Base-by-base conservation (phyloP, 1,140 invertebrate species). In the Pseudoatta argentina region DNA sequence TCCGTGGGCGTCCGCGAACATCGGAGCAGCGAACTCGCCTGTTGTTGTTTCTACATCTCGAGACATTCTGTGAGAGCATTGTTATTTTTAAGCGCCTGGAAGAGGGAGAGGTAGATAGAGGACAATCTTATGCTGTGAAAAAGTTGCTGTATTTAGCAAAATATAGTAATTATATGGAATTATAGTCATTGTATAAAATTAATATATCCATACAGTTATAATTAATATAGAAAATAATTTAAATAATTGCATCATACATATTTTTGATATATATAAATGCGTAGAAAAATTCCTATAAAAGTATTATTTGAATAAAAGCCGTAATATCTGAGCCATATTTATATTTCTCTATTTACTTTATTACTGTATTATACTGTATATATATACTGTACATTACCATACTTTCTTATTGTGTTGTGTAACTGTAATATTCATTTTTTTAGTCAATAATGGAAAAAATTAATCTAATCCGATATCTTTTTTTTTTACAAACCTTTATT, bases 11-110 rank as follows among this genome's bases (percentile, higher is more conserved):
- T 64, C 34, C 57, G 66, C 55, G 21, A 59, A 82, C 55, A 21
- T 48, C 57, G 55, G 21, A 73, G 55, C 79, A 61, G 39, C 24
- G 39, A 82, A 59, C 55, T n/a, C 7, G 55, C 12, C 24, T 3
- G 64, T 10, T 73, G 69, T 83, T 83, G 48, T 75, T 75, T 63
- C 55, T 39, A 30, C 18, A 24, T 61, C 44, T 73, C 55, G 53
- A 69, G 73, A 73, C 48, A n/a, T 24, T 66, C 30, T 59, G 12
- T 21, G 34, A 44, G n/a, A 27, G 18, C n/a, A 59, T 83, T 82
- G 51, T 81, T 82, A 59, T 30, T 73, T 83, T 75, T 73, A 48
- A 73, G 24, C 24, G 21, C 7, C 3, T n/a, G 39, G 6, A 27
- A 24, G 24, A 69, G 39, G 48, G 44, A 51, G 21, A 69, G n/a